Percentiles rank a stretch among this genome's conserved stretches.
Evolutionary conservation across 2,797 vertebrate genomes (phyloP).

Genomic region (Amniataba percoides): DNA sequence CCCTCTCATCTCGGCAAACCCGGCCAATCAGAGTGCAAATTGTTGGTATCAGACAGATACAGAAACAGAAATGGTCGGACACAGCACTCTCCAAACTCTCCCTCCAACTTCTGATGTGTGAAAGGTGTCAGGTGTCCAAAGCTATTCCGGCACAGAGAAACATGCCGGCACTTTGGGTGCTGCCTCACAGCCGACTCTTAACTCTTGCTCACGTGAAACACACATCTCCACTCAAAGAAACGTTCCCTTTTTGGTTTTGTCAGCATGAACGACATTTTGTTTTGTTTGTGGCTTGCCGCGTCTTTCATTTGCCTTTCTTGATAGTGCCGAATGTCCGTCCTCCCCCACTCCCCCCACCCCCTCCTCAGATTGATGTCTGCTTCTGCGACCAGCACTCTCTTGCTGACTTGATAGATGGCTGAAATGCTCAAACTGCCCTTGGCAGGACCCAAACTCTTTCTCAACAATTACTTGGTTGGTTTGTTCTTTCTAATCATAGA

Average conservation of each 20-base stretch:
- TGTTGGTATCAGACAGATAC: not conserved
- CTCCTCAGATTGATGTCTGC: conserved; percentile 58
- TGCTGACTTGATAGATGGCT: conserved; percentile 62
- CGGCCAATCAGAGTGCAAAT: not conserved
- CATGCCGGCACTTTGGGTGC: not conserved
- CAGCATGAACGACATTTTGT: not conserved
- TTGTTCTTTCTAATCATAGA: conserved; percentile 75
- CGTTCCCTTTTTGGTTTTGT: not conserved
- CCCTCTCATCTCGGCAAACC: not conserved
- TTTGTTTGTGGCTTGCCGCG: conserved; percentile 5
- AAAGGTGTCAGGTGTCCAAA: not conserved
- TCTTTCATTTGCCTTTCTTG: conserved; percentile 29
- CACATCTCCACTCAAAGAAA: conserved; percentile 6
- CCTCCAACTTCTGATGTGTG: not conserved
- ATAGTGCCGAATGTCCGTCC: not conserved
- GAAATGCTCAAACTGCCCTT: conserved; percentile 59
- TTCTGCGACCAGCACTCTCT: conserved; percentile 44
- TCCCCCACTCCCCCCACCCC: too few relatives aligned
- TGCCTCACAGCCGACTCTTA: not conserved
- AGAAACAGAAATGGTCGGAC: not conserved
- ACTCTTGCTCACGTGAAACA: not conserved
- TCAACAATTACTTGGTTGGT: conserved; percentile 69
- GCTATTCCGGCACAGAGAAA: not conserved
- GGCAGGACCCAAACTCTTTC: conserved; percentile 66
- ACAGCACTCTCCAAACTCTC: not conserved